Evolutionary conservation across 2,797 vertebrate species (phyloP).

Genomic region (Chlorospingus flavigularis): DNA sequence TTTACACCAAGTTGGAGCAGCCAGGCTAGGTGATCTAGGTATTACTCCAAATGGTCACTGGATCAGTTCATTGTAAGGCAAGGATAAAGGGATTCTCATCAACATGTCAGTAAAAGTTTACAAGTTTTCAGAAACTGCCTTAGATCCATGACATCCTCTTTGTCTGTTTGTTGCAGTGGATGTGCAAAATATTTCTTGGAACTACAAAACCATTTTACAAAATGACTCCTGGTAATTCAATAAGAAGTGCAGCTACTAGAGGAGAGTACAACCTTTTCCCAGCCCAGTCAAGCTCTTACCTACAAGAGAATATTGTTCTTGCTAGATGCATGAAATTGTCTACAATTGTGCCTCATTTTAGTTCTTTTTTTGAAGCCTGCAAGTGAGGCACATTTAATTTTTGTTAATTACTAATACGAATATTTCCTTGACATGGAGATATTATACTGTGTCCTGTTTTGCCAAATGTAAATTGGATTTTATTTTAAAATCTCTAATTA

Average conservation of each 20-base stretch:
- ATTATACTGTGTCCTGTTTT: background rate
- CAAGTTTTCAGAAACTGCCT: background rate
- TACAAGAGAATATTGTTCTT: background rate
- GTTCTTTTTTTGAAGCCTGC: background rate
- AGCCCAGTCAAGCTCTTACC: background rate
- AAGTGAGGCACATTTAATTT: background rate
- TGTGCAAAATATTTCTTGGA: background rate
- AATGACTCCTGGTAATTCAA: background rate
- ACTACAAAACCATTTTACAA: background rate
- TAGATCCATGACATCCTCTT: background rate
- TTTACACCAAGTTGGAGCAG: background rate
- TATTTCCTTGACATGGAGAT: background rate
- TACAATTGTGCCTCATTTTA: background rate
- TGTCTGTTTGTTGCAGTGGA: background rate
- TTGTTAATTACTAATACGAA: background rate
- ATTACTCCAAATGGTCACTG: background rate
- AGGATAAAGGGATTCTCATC: background rate
- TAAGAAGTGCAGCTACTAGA: background rate
- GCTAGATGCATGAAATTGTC: background rate
- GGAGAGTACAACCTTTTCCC: background rate
- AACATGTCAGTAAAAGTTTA: background rate
- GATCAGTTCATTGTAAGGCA: background rate
- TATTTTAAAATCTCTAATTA: conserved; percentile 19
- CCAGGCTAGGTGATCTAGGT: background rate
- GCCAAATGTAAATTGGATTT: background rate